Percentiles rank a stretch among this genome's conserved stretches.
These are phyloP conservation scores for Cyanistes caeruleus DNA, from an alignment of 2,113 vertebrate species.

Conservation along the genomic window DNA sequence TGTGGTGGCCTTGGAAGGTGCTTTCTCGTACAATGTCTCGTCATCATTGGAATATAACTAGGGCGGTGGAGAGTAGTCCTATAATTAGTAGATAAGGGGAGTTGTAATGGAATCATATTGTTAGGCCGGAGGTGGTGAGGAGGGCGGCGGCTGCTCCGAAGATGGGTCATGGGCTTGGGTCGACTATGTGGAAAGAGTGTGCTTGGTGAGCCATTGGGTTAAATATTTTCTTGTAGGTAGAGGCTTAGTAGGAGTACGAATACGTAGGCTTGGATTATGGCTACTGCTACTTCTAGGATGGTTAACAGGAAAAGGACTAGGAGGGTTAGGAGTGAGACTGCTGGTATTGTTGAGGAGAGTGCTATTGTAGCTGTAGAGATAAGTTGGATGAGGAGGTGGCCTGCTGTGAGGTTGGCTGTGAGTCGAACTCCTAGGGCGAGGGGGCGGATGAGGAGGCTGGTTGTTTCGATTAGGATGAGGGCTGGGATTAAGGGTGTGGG, in stretches of 20 bases:
- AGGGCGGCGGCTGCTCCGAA: rapidly evolving
- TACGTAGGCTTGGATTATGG: neutral
- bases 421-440: rapidly evolving
- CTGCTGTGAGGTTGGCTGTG: neutral
- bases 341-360: neutral
- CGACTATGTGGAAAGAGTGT: neutral
- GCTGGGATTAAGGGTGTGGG: rapidly evolving
- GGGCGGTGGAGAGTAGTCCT: rapidly evolving
- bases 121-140: rapidly evolving
- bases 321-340: rapidly evolving
- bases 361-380: rapidly evolving
- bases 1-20: neutral
- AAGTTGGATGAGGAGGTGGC: rapidly evolving
- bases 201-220: neutral
- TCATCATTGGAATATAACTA: neutral
- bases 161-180: neutral
- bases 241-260: neutral
- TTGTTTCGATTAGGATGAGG: rapidly evolving
- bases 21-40: neutral
- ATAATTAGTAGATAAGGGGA: rapidly evolving
- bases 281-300: neutral
- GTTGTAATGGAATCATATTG: neutral
- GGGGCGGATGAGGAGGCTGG: rapidly evolving
- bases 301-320: rapidly evolving
- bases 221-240: neutral